These are phyloP conservation scores for Chrysolina oricalcia DNA, from an alignment of 2,888 invertebrate species.

Conservation along the genomic window DNA sequence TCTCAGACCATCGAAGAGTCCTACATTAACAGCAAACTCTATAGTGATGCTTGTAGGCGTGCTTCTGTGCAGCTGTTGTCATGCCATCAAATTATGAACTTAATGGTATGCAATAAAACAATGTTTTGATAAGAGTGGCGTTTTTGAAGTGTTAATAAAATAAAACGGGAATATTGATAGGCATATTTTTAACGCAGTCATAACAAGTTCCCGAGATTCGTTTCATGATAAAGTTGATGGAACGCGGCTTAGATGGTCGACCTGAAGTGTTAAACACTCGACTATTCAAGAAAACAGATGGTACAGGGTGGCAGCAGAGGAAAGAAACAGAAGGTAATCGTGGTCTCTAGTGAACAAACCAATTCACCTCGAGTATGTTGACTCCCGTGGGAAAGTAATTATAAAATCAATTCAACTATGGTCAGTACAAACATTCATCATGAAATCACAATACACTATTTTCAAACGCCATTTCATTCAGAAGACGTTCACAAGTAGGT, in stretches of 20 bases:
- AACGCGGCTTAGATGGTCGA: constrained; percentile 20
- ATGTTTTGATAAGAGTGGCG: constrained; percentile 34
- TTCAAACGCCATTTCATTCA: too few relatives aligned
- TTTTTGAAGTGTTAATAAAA: constrained; percentile 40
- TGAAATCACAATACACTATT: too few relatives aligned
- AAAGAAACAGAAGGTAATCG: constrained; percentile 14
- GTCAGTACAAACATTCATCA: not conserved
- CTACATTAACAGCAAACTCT: constrained; percentile 2
- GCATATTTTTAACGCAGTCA: constrained; percentile 29
- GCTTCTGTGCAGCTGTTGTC: constrained; percentile 32
- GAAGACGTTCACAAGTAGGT: too few relatives aligned
- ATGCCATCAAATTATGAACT: constrained; percentile 29
- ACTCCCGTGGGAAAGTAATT: constrained; percentile 3
- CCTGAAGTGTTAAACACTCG: constrained; percentile 16
- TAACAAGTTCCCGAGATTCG: constrained; percentile 16
- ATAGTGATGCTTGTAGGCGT: not conserved
- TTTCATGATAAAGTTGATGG: constrained; percentile 5
- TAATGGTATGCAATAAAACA: constrained; percentile 35
- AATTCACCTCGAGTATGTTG: constrained; percentile 8
- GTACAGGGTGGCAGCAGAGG: not conserved
- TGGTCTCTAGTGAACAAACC: not conserved
- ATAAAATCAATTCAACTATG: not conserved
- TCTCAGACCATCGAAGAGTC: not conserved
- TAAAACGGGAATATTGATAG: constrained; percentile 31
- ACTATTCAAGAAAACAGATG: constrained; percentile 15